A percentile compares a stretch with the other conserved stretches of the same genome.
Evolutionary conservation across 1,140 invertebrate species (phyloP).

Genomic region (Agrilus planipennis): DNA sequence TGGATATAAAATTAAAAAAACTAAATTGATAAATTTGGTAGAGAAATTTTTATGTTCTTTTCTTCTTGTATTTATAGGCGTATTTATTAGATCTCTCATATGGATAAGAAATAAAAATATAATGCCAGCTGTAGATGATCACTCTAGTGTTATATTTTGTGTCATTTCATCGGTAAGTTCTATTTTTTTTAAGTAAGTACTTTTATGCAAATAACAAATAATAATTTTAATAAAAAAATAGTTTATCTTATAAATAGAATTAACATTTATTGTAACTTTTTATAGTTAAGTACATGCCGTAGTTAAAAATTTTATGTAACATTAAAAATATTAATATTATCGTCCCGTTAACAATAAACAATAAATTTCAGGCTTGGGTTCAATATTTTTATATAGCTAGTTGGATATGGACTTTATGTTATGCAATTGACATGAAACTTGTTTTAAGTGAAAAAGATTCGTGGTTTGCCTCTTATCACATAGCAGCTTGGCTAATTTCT

Average conservation of each 20-base stretch:
- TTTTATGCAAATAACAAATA: not conserved
- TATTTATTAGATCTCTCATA: conserved; percentile 54
- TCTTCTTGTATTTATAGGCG: conserved; percentile 41
- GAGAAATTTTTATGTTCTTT: conserved; percentile 8
- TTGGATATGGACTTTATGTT: conserved; percentile 74
- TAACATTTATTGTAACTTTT: too few species aligned
- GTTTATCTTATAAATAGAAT: not conserved
- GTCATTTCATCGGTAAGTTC: conserved; percentile 56
- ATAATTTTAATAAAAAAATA: not conserved
- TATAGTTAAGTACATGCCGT: too few species aligned
- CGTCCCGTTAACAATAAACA: too few species aligned
- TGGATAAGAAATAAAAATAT: conserved; percentile 57
- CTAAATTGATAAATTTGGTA: too few species aligned
- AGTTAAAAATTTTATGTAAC: too few species aligned
- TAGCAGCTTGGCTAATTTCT: conserved; percentile 57
- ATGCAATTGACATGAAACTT: conserved; percentile 65
- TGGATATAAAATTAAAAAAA: too few species aligned
- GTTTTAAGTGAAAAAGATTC: conserved; percentile 49
- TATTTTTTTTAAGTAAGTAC: not conserved
- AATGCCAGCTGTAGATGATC: conserved; percentile 49
- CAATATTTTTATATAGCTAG: conserved; percentile 77
- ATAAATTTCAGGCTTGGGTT: conserved; percentile 55
- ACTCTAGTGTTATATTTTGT: conserved; percentile 55
- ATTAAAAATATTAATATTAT: too few species aligned
- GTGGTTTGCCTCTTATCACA: conserved; percentile 48